Conservation (phyloP, 2,888 invertebrate genomes). For the Polyploca ridens region DNA sequence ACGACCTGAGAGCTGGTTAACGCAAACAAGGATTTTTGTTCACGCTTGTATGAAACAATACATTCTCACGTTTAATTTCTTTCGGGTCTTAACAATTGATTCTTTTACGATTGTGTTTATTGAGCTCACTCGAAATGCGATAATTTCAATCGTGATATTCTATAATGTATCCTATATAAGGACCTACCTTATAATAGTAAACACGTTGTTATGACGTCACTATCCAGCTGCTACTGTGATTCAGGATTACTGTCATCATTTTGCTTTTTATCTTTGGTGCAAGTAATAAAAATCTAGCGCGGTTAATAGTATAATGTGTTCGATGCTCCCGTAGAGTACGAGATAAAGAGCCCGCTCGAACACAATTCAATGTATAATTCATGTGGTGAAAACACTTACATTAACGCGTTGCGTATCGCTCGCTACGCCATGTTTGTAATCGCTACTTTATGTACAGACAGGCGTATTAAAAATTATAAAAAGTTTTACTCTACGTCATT, state of each 20-base stretch:
- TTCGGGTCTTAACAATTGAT: constrained; percentile 79
- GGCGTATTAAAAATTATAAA: constrained; percentile 56
- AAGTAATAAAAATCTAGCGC: constrained; percentile 49
- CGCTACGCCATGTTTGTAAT: constrained; percentile 57
- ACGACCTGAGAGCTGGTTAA: constrained; percentile 81
- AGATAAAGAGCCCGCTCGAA: constrained; percentile 55
- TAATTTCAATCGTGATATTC: constrained; percentile 71
- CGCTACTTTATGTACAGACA: constrained; percentile 52
- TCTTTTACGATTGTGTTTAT: constrained; percentile 84
- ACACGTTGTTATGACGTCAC: constrained; percentile 30
- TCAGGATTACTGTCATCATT: constrained; percentile 4
- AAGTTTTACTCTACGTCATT: constrained; percentile 39
- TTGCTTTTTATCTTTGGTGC: constrained; percentile 27
- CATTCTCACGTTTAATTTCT: constrained; percentile 84
- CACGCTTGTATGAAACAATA: constrained; percentile 81
- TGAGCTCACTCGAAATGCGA: constrained; percentile 76
- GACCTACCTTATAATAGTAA: not conserved
- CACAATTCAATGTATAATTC: constrained; percentile 65
- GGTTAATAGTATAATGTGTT: constrained; percentile 54
- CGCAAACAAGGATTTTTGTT: constrained; percentile 76
- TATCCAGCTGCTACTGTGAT: not conserved
- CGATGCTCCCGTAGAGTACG: constrained; percentile 53
- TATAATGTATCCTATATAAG: constrained; percentile 40
- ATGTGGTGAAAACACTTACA: constrained; percentile 66
- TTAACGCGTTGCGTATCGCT: constrained; percentile 61